A percentile compares a stretch with the other conserved stretches of the same genome.
Conservation (phyloP, 2,888 invertebrate species). For the Philereme vetulata region DNA sequence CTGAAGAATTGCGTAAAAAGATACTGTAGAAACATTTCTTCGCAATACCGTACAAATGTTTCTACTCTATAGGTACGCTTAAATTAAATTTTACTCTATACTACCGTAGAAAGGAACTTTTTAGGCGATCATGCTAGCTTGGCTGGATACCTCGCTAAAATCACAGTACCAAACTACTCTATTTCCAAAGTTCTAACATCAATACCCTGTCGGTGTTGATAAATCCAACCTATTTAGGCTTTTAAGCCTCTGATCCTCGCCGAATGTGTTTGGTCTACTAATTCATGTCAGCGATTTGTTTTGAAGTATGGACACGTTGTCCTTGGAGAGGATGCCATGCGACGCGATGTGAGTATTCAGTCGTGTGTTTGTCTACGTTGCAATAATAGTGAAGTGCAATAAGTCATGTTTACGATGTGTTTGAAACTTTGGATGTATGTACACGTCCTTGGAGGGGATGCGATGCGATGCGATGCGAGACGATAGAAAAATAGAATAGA, state of each 20-base stretch:
- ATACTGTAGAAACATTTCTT: no score
- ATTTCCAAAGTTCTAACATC: not conserved
- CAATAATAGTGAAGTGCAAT: constrained; percentile 4
- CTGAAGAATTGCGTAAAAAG: no score
- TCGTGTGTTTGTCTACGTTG: constrained; percentile 11
- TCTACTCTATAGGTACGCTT: no score
- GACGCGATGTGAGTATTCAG: not conserved
- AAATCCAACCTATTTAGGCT: constrained; percentile 4
- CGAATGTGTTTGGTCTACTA: constrained; percentile 15
- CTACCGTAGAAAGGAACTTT: no score
- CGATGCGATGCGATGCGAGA: not conserved
- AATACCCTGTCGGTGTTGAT: constrained; percentile 4
- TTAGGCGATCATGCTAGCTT: no score
- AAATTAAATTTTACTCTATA: no score
- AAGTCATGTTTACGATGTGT: constrained; percentile 12
- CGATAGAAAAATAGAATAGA: no score
- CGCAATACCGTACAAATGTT: no score
- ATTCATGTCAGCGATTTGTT: constrained; percentile 10
- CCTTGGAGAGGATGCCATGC: not conserved
- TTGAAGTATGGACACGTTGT: not conserved
- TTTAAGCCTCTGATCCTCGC: constrained; percentile 1
- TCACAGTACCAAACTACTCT: not conserved
- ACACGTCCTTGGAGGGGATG: not conserved
- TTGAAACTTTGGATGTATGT: not conserved
- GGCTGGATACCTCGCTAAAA: no score